phyloP scores from a whole-genome alignment of 2,113 vertebrate genomes.

The Anarhynchus alexandrinus region DNA sequence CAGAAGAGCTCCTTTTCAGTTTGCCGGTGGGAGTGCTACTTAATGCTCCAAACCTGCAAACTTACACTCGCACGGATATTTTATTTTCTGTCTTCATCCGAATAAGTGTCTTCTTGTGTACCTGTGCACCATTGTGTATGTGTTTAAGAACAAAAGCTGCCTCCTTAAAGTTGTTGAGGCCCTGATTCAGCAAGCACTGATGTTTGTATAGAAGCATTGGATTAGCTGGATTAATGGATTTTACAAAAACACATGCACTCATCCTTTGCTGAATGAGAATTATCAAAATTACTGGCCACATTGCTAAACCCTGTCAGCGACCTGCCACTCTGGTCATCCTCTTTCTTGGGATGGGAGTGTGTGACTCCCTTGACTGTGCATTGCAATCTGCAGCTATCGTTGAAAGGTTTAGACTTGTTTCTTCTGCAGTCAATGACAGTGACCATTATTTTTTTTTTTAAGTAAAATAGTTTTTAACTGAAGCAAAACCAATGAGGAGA shows the following conservation, averaged over 20 bases:
- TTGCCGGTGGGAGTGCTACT: background rate
- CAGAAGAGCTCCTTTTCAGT: background rate
- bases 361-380: background rate
- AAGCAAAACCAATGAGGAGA: background rate
- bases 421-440: background rate
- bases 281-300: background rate
- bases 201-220: background rate
- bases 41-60: background rate
- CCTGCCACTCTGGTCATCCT: background rate
- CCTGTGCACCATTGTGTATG: background rate
- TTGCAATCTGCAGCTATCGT: background rate
- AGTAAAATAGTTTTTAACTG: background rate
- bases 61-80: background rate
- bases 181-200: background rate
- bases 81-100: background rate
- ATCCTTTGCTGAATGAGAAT: background rate
- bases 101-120: background rate
- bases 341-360: background rate
- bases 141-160: background rate
- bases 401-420: background rate
- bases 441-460: background rate
- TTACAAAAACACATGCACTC: background rate
- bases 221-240: background rate
- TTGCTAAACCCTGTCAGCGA: background rate
- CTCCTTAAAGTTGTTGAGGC: background rate